Base-by-base conservation (phyloP, 2,888 invertebrate genomes). In the Perizoma flavofasciatum region DNA sequence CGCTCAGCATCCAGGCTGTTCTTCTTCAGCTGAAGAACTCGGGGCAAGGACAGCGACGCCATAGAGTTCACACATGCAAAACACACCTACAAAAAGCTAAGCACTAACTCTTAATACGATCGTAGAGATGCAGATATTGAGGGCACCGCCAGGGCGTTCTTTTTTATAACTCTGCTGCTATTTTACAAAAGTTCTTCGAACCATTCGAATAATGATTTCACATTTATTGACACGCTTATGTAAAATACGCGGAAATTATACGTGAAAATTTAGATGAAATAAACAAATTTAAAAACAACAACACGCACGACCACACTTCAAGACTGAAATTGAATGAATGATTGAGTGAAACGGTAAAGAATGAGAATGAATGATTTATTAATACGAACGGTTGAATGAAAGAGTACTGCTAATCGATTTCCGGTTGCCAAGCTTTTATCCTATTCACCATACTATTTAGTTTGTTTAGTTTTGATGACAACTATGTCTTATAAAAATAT, bases 1-100 rank as follows among this genome's bases (percentile, higher is more conserved):
- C 96, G 93, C 85, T 96, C 96, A 69, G 95, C 93, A 81, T 96
- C 96, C 79, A 96, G 85, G 79, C 95, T 96, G 67, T 95, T 95
- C 89, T 95, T 96, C 81, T 95, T 94, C 70, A 94, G 94, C 80
- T 96, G 95, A 64, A 95, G 88, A 67, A 95, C 95, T 76, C 95
- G 92, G 41, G 95, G 95, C 73, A 95, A 86, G 47, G 95, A 95
- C 80, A 95, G 85, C 70, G 95, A 95, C 89, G 95, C 95, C 96
- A 96, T 96, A 83, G 81, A 80, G 79, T 81, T 81, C 61, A 79
- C 80, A 86, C 80, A 86, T 81, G 76, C 77, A 73, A 81, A 80
- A 76, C 69, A 79, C 76, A 74, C 73, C 73, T 68, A 79, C 71
- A 71, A 79, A 75, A 79, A 74, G 56, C 60, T 67, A 71, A 3